Base-by-base conservation (phyloP, 53 echinoderm and acorn worm genomes). In the Henricia sp. region DNA sequence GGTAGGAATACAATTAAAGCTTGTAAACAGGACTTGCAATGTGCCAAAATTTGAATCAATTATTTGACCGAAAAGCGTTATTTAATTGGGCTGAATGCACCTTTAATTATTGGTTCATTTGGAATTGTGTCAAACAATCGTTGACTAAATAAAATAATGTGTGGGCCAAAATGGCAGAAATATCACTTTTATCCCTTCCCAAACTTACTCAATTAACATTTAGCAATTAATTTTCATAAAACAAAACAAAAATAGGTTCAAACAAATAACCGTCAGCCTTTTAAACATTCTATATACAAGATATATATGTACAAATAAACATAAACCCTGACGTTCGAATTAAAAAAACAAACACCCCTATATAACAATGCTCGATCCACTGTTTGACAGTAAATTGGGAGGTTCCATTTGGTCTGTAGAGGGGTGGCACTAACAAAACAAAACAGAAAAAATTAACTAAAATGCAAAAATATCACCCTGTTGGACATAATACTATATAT, bases 331-430 rank as follows among this genome's bases (percentile, higher is more conserved):
- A 80, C 62, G 23, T 20, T 50, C 21, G 34, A 11, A 63, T 62
- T 80, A 63, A 57, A 76, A 76, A 71, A 72, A 48, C 23, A 78
- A 44, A 42, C 43, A 48, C 80, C 62, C 80, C 80, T 62, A 46
- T 63, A 20, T 46, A 29, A 50, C 63, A 80, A 80, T 80, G 80
- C 44, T 29, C 19, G 34, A 46, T 80, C 80, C 80, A 64, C 64
- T 80, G 80, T 80, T 80, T 80, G 80, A 80, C 80, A 80, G 80
- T 80, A 63, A 60, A 80, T 80, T 21, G 64, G 80, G 33, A 62
- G 80, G 44, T 23, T 80, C 80, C 64, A 80, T 62, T 48, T 80
- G 42, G 64, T 46, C 64, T 32, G 39, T 19, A 14, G 40, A 82
- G 68, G 68, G 68, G 68, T 83, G 83, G 39, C 26, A 68, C 68